Percentiles rank a stretch among this genome's conserved stretches.
These are phyloP conservation scores for Campoletis sonorensis DNA, from an alignment of 1,140 invertebrate species.

Conservation along the genomic window DNA sequence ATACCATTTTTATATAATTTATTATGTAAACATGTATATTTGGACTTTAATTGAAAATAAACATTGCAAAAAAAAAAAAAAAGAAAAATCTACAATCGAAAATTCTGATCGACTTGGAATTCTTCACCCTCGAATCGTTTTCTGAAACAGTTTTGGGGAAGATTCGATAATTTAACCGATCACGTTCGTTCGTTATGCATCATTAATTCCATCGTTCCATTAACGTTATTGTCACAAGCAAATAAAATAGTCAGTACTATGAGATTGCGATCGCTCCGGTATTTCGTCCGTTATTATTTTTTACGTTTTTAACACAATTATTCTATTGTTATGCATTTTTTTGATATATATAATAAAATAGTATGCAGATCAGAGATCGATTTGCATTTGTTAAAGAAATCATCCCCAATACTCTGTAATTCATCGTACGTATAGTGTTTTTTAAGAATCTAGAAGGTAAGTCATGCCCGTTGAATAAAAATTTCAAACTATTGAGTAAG, in stretches of 20 bases:
- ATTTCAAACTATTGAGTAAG: neutral
- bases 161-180: constrained; percentile 63
- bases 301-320: constrained; percentile 25
- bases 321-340: constrained; percentile 16
- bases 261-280: constrained; percentile 65
- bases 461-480: constrained; percentile 43
- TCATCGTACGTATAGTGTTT: constrained; percentile 40
- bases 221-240: constrained; percentile 44
- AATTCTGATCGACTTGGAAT: constrained; percentile 70
- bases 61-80: constrained; percentile 68
- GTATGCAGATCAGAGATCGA: constrained; percentile 39
- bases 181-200: constrained; percentile 47
- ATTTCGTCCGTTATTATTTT: constrained; percentile 50
- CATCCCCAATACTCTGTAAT: constrained; percentile 72
- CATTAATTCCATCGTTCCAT: constrained; percentile 47
- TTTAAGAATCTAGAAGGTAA: constrained; percentile 50
- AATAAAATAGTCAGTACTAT: constrained; percentile 50
- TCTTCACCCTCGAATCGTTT: constrained; percentile 72
- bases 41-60: constrained; percentile 75
- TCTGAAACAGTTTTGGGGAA: constrained; percentile 75
- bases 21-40: constrained; percentile 76
- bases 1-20: constrained; percentile 75
- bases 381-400: constrained; percentile 63
- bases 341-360: constrained; percentile 26
- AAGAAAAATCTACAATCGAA: constrained; percentile 62